Evolutionary conservation across 2,888 invertebrate genomes (phyloP), one percentile per base, ranked within the genome.

Genomic region (Acrobasis suavella): DNA sequence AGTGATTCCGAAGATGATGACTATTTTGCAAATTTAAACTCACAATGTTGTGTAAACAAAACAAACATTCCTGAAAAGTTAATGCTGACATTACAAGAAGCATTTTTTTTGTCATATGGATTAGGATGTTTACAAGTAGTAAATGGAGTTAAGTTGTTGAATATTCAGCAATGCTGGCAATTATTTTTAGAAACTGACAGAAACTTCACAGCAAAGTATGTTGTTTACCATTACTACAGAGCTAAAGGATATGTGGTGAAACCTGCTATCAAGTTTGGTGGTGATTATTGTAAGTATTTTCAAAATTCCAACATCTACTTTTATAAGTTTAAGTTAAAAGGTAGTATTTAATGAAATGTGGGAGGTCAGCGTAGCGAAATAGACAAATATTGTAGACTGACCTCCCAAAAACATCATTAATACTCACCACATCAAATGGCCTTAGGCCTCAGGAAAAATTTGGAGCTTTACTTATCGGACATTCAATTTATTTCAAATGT

Each of bases 171-270:
- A 64, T 87, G 94, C 50, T 94, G 96, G 94, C 80, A 91, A 10
- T 73, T 93, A 50, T 96, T 96, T 76, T 81, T 81, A 59, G 79
- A 91, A 58, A 84, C 87, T 15, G 94, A 96, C 74, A 76, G 82
- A 16, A 84, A 92, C 66, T 97, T 97, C 87, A 67, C 94, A 9
- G 87, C 91, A 54, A 95, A 94, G 76, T 96, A 98, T 87, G 93
- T 96, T 39, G 95, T 95, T 0, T 98, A 98, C 84, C 95, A 97
- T 81, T 96, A 97, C 85, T 96, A 96, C 78, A 94, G 97, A 72
- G 94, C 96, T n/a, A 97, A 96, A 85, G 97, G 97, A 52, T 98
- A 98, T 96, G 94, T 98, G 64, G 96, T 98, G 0, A 97, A 97
- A 83, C 94, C 96, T 61, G 98, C 98, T 50, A 90, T 97, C 1